Evolutionary conservation across 2,888 invertebrate genomes (phyloP).

Genomic region (Anticlea derivata): DNA sequence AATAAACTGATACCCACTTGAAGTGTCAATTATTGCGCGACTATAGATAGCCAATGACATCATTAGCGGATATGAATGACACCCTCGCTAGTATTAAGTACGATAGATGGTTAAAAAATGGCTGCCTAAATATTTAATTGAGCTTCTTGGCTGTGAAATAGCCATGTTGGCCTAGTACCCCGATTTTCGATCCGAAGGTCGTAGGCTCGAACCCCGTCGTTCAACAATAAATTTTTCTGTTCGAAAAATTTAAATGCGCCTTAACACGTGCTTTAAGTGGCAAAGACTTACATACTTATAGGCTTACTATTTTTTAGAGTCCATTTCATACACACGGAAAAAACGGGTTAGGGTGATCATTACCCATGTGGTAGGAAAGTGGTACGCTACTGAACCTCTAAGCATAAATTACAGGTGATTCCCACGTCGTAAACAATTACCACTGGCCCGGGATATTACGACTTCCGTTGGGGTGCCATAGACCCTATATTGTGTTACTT

Average conservation of each 20-base stretch:
- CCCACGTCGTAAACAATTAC: slow-evolving; percentile 36
- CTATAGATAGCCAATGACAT: slow-evolving; percentile 13
- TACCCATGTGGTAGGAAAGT: background rate
- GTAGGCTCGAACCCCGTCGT: too few relatives aligned
- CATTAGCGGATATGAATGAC: slow-evolving; percentile 13
- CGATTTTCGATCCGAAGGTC: too few relatives aligned
- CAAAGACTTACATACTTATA: too few relatives aligned
- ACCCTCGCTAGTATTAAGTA: slow-evolving; percentile 10
- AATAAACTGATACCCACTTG: slow-evolving; percentile 22
- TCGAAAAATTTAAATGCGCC: too few relatives aligned
- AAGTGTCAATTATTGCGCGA: slow-evolving; percentile 17
- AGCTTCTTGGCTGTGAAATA: too few relatives aligned
- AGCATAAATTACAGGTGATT: slow-evolving; percentile 33
- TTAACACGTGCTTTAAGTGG: too few relatives aligned
- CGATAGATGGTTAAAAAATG: too few relatives aligned
- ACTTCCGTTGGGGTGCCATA: slow-evolving; percentile 33
- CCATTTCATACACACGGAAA: too few relatives aligned
- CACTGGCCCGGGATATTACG: slow-evolving; percentile 24
- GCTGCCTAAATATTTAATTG: too few relatives aligned
- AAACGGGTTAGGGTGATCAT: background rate
- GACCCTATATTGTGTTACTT: slow-evolving; percentile 13
- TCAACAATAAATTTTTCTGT: too few relatives aligned
- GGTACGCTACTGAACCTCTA: slow-evolving; percentile 9
- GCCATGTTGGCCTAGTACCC: too few relatives aligned
- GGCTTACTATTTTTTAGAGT: too few relatives aligned